phyloP scores from a whole-genome alignment of 2,888 invertebrate species.

The Drosophila paracracens region DNA sequence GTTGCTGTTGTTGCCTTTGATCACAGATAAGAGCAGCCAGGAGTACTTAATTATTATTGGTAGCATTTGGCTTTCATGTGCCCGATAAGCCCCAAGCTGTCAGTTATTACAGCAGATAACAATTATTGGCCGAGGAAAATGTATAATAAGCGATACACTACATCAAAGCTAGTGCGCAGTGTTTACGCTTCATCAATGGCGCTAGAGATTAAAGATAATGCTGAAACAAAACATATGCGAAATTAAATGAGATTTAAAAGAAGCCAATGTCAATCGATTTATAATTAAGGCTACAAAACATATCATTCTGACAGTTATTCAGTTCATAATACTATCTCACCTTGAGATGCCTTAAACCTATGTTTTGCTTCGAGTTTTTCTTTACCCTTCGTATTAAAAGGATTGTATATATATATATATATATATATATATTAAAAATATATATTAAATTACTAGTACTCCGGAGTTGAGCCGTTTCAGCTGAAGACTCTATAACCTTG shows the following conservation, averaged over 20 bases:
- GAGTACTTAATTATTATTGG: slow-evolving; percentile 73
- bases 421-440: too few species aligned
- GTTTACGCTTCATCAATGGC: slow-evolving; percentile 6
- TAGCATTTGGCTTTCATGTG: slow-evolving; percentile 54
- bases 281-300: neutral
- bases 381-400: too few species aligned
- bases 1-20: slow-evolving; percentile 37
- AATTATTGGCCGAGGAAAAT: slow-evolving; percentile 28
- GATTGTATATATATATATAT: too few species aligned
- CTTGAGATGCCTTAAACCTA: neutral
- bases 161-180: slow-evolving; percentile 8
- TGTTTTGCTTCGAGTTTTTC: neutral
- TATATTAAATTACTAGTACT: neutral
- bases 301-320: neutral
- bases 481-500: neutral
- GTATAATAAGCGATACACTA: slow-evolving; percentile 14
- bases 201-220: neutral
- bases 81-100: slow-evolving; percentile 51
- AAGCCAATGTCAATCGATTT: neutral
- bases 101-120: slow-evolving; percentile 46
- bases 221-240: neutral
- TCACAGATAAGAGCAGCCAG: slow-evolving; percentile 54
- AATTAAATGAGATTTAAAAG: too few species aligned
- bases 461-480: neutral
- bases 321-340: too few species aligned